Percentiles rank a stretch among this genome's conserved stretches.
These are phyloP conservation scores for Bovichtus diacanthus DNA, from an alignment of 2,797 vertebrate species.

Conservation along the genomic window DNA sequence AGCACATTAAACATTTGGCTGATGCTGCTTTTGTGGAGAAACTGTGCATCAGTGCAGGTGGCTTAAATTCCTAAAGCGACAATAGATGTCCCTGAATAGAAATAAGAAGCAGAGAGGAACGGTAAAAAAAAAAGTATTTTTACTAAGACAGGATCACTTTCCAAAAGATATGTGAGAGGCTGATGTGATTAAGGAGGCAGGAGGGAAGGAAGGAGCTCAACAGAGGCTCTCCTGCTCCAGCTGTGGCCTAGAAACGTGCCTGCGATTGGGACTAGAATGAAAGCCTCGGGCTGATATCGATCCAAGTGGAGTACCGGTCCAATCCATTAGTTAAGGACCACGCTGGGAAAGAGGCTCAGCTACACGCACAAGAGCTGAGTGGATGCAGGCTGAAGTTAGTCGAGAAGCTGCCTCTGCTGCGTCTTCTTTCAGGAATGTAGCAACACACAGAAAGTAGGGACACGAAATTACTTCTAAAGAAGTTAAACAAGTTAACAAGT, in stretches of 20 bases:
- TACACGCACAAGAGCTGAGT: conserved; percentile 20
- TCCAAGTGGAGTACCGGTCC: conserved; percentile 46
- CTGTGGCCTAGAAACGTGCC: conserved; percentile 43
- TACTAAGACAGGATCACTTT: conserved; percentile 40
- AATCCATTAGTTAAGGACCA: conserved; percentile 48
- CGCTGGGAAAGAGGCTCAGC: conserved; percentile 23
- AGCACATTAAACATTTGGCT: conserved; percentile 40
- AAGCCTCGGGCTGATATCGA: conserved; percentile 62
- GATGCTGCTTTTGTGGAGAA: conserved; percentile 41
- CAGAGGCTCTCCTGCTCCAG: conserved; percentile 48
- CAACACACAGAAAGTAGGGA: neutral
- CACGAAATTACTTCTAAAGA: neutral
- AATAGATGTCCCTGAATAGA: conserved; percentile 30
- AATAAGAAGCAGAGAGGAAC: conserved; percentile 17
- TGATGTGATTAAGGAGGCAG: conserved; percentile 39
- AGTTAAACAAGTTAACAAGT: neutral
- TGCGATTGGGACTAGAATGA: conserved; percentile 52
- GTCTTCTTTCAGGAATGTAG: neutral
- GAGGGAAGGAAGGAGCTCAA: conserved; percentile 38
- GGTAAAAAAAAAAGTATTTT: conserved; percentile 25
- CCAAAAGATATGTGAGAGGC: conserved; percentile 37
- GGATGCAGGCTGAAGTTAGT: conserved; percentile 24
- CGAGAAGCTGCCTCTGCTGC: neutral
- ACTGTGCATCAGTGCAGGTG: conserved; percentile 10
- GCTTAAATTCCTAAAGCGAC: conserved; percentile 18